Percentiles rank a stretch among this genome's conserved stretches.
Conservation (phyloP, 2,888 invertebrate species). For the Drosophila ochracea region DNA sequence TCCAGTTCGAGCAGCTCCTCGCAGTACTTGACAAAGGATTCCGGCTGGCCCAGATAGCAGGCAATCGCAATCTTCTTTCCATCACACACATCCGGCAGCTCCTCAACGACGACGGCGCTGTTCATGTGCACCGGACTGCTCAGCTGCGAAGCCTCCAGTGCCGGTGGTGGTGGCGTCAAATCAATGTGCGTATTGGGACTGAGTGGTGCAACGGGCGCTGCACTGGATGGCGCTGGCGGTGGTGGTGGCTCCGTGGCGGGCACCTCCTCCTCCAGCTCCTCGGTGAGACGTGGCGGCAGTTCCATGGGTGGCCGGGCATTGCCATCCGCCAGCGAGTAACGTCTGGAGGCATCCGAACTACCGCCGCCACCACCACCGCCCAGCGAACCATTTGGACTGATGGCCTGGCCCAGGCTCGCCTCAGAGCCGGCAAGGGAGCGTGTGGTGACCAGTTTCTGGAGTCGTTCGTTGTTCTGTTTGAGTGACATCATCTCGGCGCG, state of each 20-base stretch:
- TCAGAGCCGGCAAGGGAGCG: slow-evolving; percentile 88
- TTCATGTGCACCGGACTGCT: slow-evolving; percentile 83
- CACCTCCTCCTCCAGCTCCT: slow-evolving; percentile 85
- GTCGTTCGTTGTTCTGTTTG: slow-evolving; percentile 97
- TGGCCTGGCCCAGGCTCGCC: slow-evolving; percentile 86
- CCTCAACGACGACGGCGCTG: slow-evolving; percentile 87
- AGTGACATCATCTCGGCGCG: slow-evolving; percentile 97
- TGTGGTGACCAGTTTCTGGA: slow-evolving; percentile 93
- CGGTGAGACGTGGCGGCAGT: slow-evolving; percentile 83
- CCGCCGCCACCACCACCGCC: slow-evolving; percentile 81
- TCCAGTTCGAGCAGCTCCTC: slow-evolving; percentile 89
- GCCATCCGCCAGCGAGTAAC: slow-evolving; percentile 88
- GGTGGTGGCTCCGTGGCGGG: slow-evolving; percentile 85
- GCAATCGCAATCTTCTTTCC: slow-evolving; percentile 95
- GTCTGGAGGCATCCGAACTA: slow-evolving; percentile 85
- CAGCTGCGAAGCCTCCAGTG: slow-evolving; percentile 78
- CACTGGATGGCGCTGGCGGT: slow-evolving; percentile 73
- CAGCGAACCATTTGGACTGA: slow-evolving; percentile 85
- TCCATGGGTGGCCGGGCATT: slow-evolving; percentile 85
- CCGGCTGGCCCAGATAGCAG: slow-evolving; percentile 94
- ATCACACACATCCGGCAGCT: slow-evolving; percentile 90
- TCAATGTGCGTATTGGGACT: slow-evolving; percentile 85
- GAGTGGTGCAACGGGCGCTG: slow-evolving; percentile 61
- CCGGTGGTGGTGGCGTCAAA: slow-evolving; percentile 85
- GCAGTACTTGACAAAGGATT: slow-evolving; percentile 90